Evolutionary conservation across 2,113 vertebrate species (phyloP).

Genomic region (Genyomyrus donnyi): DNA sequence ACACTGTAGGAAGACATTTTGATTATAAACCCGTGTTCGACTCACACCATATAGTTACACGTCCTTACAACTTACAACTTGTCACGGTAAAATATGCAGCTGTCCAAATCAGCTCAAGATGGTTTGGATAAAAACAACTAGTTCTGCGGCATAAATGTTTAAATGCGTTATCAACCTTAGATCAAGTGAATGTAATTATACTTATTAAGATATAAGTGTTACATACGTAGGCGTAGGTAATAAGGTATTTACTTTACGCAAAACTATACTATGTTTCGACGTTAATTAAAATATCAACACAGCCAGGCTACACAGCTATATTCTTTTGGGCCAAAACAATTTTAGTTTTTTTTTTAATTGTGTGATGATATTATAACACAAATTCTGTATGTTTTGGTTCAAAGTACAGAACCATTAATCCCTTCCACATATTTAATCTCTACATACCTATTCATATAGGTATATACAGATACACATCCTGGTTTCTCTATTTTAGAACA

Average conservation of each 20-base stretch:
- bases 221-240: neutral
- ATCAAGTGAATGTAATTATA: neutral
- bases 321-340: neutral
- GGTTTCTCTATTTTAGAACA: neutral
- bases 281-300: neutral
- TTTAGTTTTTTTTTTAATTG: neutral
- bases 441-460: no score
- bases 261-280: neutral
- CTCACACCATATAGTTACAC: neutral
- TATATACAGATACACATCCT: neutral
- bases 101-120: neutral
- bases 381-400: neutral
- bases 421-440: no score
- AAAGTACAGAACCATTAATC: neutral
- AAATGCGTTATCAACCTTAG: neutral
- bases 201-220: neutral
- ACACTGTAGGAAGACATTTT: neutral
- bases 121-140: neutral
- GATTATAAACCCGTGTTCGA: neutral
- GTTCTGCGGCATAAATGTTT: neutral
- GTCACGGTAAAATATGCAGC: neutral
- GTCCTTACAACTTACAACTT: neutral
- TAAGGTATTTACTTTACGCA: neutral
- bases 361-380: neutral
- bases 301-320: neutral